These are phyloP conservation scores for Psilanteris sp. DNA, from an alignment of 1,140 invertebrate species.

Conservation along the genomic window DNA sequence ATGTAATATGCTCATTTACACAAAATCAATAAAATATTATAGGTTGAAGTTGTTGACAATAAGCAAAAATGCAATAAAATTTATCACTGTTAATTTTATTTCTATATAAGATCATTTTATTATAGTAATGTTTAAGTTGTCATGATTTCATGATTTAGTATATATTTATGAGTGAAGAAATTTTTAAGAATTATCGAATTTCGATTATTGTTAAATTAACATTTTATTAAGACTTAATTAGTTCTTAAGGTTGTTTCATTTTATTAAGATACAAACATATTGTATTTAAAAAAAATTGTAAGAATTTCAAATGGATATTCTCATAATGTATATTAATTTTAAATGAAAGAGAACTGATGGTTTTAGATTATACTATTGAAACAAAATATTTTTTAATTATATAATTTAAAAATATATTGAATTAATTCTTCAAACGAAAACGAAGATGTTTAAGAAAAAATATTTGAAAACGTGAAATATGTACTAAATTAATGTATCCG, in stretches of 20 bases:
- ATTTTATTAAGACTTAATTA: slow-evolving; percentile 31
- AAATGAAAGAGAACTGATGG: slow-evolving; percentile 25
- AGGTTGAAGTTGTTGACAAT: slow-evolving; percentile 62
- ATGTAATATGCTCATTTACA: slow-evolving; percentile 47
- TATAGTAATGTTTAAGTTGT: slow-evolving; percentile 13
- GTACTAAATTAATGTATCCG: slow-evolving; percentile 14
- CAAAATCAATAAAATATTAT: slow-evolving; percentile 33
- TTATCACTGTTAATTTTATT: slow-evolving; percentile 52
- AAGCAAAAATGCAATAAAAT: slow-evolving; percentile 62
- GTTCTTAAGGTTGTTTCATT: slow-evolving; percentile 3
- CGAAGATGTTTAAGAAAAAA: background rate
- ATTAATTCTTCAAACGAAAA: slow-evolving; percentile 1
- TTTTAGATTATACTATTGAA: slow-evolving; percentile 6
- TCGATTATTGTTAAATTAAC: slow-evolving; percentile 2
- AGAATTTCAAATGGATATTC: slow-evolving; percentile 53
- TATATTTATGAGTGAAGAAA: background rate
- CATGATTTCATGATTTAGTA: slow-evolving; percentile 9
- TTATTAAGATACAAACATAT: slow-evolving; percentile 11
- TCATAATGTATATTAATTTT: slow-evolving; percentile 16
- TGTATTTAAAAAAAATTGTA: slow-evolving; percentile 47
- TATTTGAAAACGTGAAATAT: slow-evolving; percentile 1
- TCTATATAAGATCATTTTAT: slow-evolving; percentile 15
- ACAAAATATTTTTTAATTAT: slow-evolving; percentile 16
- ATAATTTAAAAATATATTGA: slow-evolving; percentile 5
- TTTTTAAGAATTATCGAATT: slow-evolving; percentile 9